Evolutionary conservation across 2,113 vertebrate genomes (phyloP).

Genomic region (Neodon shergylaensis): DNA sequence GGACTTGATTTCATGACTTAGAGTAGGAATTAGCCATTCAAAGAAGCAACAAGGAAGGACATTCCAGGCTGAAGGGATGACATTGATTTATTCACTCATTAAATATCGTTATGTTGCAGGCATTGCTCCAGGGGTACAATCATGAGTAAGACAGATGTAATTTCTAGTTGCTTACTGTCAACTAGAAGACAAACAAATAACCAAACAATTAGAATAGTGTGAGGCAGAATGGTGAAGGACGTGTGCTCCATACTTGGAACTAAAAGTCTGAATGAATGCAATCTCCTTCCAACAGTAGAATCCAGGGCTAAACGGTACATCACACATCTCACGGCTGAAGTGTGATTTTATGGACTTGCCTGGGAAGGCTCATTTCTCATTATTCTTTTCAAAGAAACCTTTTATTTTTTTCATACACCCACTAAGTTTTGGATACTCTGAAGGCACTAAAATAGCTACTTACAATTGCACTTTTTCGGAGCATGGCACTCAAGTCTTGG

Average conservation of each 20-base stretch:
- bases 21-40: not conserved
- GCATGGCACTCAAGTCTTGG: conserved; percentile 21
- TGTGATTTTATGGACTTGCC: not conserved
- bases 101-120: not conserved
- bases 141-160: not conserved
- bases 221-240: not conserved
- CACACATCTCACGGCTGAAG: not conserved
- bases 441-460: conserved; percentile 19
- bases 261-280: not conserved
- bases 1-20: not conserved
- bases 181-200: not conserved
- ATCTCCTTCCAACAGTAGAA: not conserved
- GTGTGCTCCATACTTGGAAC: not conserved
- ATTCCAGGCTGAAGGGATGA: not conserved
- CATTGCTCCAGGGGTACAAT: not conserved
- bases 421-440: not conserved
- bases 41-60: not conserved
- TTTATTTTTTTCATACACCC: conserved; percentile 2
- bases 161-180: not conserved
- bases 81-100: not conserved
- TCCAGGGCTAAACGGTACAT: not conserved
- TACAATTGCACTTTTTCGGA: not conserved
- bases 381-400: conserved; percentile 49
- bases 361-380: not conserved
- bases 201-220: not conserved